Evolutionary conservation across 1,140 invertebrate genomes (phyloP), one percentile per base, ranked within the genome.

Genomic region (Diploscapter pachys): DNA sequence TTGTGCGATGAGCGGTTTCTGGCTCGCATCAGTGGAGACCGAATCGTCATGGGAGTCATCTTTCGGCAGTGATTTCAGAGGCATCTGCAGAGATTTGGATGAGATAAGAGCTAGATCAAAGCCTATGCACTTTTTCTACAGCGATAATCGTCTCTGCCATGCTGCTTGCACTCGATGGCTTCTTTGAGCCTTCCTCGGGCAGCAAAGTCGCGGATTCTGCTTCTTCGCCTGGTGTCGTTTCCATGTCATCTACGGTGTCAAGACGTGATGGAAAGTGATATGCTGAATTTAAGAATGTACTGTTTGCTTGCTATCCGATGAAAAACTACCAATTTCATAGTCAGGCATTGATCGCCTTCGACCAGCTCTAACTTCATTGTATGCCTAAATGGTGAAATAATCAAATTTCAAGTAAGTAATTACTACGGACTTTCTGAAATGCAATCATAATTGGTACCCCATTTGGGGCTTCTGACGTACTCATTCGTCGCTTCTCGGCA

Each of bases 401-500:
- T 31, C 31, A 31, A 31, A 31, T 31, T 31, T 31, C 31, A 31
- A 59, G 9, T 9, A 11, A 59, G 9, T 59, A 6, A 31, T 31
- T 31, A 31, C 31, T 31, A 31, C 31, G 31, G 1, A 66, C 71
- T 71, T 76, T 76, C 8, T 76, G 68, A 62, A 76, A 76, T n/a
- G 75, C 75, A 62, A 66, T 53, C 75, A 76, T 76, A 56, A 76
- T 76, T 4, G 75, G 69, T 4, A 71, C 70, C 9, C 73, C 73
- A 54, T 74, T 74, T 63, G 73, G 73, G 70, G 63, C 70, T 48
- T 74, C 73, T 2, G 64, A 69, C 5, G 73, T 74, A 31, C 73
- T 74, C 13, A 64, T 66, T 3, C 73, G 55, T 49, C 73, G 49
- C 11, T 67, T 50, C 61, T 74, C 73, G 50, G 55, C 55, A 11